These are phyloP conservation scores for Myripristis murdjan DNA, from an alignment of 2,797 vertebrate genomes.

Conservation along the genomic window DNA sequence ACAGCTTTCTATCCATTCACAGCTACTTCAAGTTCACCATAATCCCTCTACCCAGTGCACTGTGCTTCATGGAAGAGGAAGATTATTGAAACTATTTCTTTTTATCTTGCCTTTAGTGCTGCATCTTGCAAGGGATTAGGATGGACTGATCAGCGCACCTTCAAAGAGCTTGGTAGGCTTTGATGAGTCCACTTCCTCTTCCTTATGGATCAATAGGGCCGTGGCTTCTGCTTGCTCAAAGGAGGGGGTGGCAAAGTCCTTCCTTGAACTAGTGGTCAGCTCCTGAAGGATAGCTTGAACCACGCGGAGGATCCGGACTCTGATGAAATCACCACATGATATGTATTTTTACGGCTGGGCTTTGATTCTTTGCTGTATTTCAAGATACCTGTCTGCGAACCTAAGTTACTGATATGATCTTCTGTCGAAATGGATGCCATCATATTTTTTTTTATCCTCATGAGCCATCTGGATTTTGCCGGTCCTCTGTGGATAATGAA, in stretches of 20 bases:
- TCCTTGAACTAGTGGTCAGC: slow-evolving; percentile 56
- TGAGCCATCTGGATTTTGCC: slow-evolving; percentile 32
- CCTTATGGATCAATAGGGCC: slow-evolving; percentile 67
- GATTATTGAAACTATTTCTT: slow-evolving; percentile 59
- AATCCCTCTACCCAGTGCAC: neutral
- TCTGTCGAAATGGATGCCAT: slow-evolving; percentile 33
- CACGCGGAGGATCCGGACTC: slow-evolving; percentile 18
- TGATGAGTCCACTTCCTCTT: slow-evolving; percentile 73
- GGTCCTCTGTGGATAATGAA: slow-evolving; percentile 10
- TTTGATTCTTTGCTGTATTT: no score
- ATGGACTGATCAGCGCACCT: slow-evolving; percentile 61
- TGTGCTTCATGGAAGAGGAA: slow-evolving; percentile 24
- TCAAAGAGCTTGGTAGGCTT: slow-evolving; percentile 76
- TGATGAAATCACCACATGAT: slow-evolving; percentile 21
- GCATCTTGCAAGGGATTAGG: slow-evolving; percentile 62
- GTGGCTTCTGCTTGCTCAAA: slow-evolving; percentile 52
- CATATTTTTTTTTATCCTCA: slow-evolving; percentile 6
- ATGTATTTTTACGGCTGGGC: slow-evolving; percentile 12
- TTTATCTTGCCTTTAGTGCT: slow-evolving; percentile 61
- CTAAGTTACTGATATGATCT: slow-evolving; percentile 39
- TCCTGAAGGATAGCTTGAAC: slow-evolving; percentile 48
- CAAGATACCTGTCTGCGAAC: neutral
- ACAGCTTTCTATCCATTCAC: slow-evolving; percentile 1
- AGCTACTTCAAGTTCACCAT: neutral
- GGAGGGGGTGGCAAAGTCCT: slow-evolving; percentile 38